phyloP scores from a whole-genome alignment of 2,797 vertebrate genomes.

The Apodemus agrarius region DNA sequence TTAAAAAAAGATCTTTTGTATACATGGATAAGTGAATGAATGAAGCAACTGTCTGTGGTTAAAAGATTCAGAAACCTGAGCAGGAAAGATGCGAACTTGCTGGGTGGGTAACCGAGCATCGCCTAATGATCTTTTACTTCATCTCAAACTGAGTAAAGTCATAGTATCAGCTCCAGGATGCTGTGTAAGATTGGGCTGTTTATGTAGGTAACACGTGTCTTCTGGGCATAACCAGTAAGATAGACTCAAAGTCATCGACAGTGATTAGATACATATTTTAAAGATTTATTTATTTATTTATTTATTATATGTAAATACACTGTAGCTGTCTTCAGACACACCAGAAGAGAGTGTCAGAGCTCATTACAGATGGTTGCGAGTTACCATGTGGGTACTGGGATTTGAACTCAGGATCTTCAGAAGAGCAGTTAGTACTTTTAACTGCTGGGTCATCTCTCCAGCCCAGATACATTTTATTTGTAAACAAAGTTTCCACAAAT shows the following conservation, averaged over 20 bases:
- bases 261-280: background rate
- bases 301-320: too few relatives aligned
- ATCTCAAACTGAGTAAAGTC: background rate
- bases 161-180: background rate
- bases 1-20: background rate
- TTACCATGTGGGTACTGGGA: too few relatives aligned
- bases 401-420: too few relatives aligned
- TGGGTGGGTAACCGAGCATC: background rate
- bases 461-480: background rate
- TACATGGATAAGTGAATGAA: background rate
- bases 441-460: too few relatives aligned
- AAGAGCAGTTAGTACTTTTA: too few relatives aligned
- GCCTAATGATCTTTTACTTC: background rate
- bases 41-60: background rate
- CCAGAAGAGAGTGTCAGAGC: too few relatives aligned
- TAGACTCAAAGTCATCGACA: background rate
- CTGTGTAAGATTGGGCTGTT: background rate
- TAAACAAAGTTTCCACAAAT: background rate
- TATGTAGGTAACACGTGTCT: background rate
- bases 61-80: background rate
- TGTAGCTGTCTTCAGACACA: too few relatives aligned
- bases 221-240: background rate
- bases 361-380: too few relatives aligned
- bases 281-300: too few relatives aligned
- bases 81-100: background rate